Conservation (phyloP, 2,113 vertebrate genomes). For the Callithrix jacchus region DNA sequence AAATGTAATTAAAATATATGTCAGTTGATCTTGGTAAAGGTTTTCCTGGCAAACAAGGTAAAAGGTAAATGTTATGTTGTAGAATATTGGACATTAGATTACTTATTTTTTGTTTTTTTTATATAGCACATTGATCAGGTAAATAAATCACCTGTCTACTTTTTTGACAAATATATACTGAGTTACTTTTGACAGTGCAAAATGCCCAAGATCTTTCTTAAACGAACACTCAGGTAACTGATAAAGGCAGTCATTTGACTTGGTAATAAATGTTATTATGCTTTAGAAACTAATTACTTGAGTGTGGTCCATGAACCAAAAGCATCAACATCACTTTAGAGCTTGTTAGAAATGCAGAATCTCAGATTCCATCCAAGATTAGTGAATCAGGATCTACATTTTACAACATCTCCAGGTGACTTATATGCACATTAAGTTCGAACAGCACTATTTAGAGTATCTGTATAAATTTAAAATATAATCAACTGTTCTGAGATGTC, state of each 20-base stretch:
- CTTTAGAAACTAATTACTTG: not conserved
- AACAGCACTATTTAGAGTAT: not conserved
- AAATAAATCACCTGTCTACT: not conserved
- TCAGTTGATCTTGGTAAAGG: no score
- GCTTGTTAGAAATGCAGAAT: not conserved
- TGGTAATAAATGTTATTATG: not conserved
- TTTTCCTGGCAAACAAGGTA: not conserved
- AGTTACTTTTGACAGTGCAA: not conserved
- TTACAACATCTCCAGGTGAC: constrained; percentile 36
- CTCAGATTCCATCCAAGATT: not conserved
- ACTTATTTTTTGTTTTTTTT: not conserved
- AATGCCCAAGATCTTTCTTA: not conserved
- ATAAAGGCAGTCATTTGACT: not conserved
- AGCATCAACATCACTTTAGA: not conserved
- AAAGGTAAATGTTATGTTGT: not conserved
- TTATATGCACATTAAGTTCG: not conserved
- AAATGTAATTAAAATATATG: not conserved
- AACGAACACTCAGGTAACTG: not conserved
- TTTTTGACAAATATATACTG: not conserved
- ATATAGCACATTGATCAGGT: not conserved
- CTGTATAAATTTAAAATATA: not conserved
- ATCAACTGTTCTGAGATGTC: constrained; percentile 3
- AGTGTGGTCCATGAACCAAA: not conserved
- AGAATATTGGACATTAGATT: not conserved
- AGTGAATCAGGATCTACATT: not conserved